Evolutionary conservation across 2,888 invertebrate species (phyloP).

Genomic region (Tribolium freemani): DNA sequence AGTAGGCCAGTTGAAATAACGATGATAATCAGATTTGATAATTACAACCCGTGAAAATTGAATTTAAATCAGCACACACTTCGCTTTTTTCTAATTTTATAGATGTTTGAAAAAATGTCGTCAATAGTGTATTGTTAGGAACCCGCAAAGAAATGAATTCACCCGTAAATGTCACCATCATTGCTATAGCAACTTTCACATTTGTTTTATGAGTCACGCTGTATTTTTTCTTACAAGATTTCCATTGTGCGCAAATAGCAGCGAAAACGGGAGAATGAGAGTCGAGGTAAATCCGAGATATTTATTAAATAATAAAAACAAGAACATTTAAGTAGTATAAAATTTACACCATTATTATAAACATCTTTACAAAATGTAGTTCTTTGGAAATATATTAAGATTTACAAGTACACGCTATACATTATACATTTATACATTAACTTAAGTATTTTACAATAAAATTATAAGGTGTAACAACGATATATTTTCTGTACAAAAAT

Average conservation of each 20-base stretch:
- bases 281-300: slow-evolving; percentile 51
- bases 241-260: slow-evolving; percentile 26
- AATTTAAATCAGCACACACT: background rate
- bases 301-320: slow-evolving; percentile 68
- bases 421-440: slow-evolving; percentile 62
- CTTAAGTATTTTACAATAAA: slow-evolving; percentile 62
- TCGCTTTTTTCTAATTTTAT: background rate
- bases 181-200: slow-evolving; percentile 35
- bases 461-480: slow-evolving; percentile 65
- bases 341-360: slow-evolving; percentile 64
- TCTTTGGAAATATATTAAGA: slow-evolving; percentile 68
- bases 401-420: slow-evolving; percentile 56
- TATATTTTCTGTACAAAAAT: slow-evolving; percentile 65
- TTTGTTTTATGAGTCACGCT: slow-evolving; percentile 46
- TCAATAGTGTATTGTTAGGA: background rate
- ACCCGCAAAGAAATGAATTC: slow-evolving; percentile 9
- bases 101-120: background rate
- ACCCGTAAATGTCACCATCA: slow-evolving; percentile 34
- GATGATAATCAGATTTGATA: slow-evolving; percentile 14
- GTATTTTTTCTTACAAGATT: slow-evolving; percentile 36
- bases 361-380: slow-evolving; percentile 63
- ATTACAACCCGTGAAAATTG: slow-evolving; percentile 4
- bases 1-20: slow-evolving; percentile 5
- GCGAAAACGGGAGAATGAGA: background rate
- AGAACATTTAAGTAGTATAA: slow-evolving; percentile 66